Percentiles rank a stretch among this genome's conserved stretches.
Conservation (phyloP, 2,113 vertebrate species). For the Lamprologus tigripictilis region DNA sequence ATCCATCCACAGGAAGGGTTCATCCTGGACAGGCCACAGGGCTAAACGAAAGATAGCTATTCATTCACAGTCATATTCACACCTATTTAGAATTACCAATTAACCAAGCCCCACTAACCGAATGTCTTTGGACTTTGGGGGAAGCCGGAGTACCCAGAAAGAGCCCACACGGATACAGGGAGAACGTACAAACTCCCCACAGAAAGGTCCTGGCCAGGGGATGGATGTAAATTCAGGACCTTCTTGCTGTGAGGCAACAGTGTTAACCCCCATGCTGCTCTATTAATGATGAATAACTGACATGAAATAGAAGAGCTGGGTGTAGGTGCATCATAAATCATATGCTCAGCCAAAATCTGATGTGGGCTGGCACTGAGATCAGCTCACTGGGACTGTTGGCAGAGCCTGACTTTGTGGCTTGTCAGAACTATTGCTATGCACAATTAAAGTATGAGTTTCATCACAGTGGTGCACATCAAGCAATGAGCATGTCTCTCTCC, state of each 20-base stretch:
- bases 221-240: background rate
- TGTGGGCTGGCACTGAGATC: background rate
- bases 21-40: background rate
- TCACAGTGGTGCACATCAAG: background rate
- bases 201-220: background rate
- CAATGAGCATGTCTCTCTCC: background rate
- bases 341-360: background rate
- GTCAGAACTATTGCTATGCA: background rate
- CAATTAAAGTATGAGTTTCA: background rate
- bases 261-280: background rate
- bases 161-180: background rate
- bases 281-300: background rate
- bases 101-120: background rate
- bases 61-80: background rate
- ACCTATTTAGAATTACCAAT: background rate
- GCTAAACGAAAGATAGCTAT: background rate
- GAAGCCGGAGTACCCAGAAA: background rate
- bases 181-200: background rate
- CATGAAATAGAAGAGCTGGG: background rate
- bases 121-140: background rate
- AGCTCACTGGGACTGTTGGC: background rate
- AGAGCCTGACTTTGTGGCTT: background rate
- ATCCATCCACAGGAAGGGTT: background rate
- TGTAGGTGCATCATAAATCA: background rate
- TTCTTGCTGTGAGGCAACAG: background rate